These are phyloP conservation scores for Drosophila sturtevanti DNA, from an alignment of 1,140 invertebrate genomes.

Conservation along the genomic window DNA sequence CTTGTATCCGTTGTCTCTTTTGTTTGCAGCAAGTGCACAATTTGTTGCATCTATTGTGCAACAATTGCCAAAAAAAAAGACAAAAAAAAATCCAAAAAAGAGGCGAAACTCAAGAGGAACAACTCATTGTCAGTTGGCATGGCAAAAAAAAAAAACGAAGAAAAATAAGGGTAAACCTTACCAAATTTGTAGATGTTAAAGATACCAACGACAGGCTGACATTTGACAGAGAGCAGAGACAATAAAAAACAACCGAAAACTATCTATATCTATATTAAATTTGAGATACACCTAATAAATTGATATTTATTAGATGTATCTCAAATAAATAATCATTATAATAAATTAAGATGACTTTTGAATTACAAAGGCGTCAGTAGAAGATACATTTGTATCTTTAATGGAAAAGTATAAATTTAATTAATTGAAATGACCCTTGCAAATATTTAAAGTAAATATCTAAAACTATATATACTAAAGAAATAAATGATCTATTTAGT, in stretches of 20 bases:
- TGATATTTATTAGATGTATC: neutral
- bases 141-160: conserved; percentile 16
- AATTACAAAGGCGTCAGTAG: neutral
- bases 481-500: too few species aligned
- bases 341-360: neutral
- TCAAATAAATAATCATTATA: neutral
- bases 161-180: conserved; percentile 47
- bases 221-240: conserved; percentile 31
- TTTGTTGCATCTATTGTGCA: conserved; percentile 37
- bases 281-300: neutral
- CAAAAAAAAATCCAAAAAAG: conserved; percentile 34
- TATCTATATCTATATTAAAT: conserved; percentile 1
- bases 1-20: conserved; percentile 53
- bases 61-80: conserved; percentile 23
- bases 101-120: conserved; percentile 13
- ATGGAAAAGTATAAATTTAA: neutral
- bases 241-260: neutral
- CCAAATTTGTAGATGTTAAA: conserved; percentile 44
- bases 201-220: conserved; percentile 46
- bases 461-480: too few species aligned
- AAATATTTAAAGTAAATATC: too few species aligned
- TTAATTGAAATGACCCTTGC: too few species aligned
- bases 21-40: conserved; percentile 4
- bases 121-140: conserved; percentile 20
- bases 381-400: neutral